Conservation (phyloP, 2,797 vertebrate species). For the Percopsis omiscomaycus region DNA sequence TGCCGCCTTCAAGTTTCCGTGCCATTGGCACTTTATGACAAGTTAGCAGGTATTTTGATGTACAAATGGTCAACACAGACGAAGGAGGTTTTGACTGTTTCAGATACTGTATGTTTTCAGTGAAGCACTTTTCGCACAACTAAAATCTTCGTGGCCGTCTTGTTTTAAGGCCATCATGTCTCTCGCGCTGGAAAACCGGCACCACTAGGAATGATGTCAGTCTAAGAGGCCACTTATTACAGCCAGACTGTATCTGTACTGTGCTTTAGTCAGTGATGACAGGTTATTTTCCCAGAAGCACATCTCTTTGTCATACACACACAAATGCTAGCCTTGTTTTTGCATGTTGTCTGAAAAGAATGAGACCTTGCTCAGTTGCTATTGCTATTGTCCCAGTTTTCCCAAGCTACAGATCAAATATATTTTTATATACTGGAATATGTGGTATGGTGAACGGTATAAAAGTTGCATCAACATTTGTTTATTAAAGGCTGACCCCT, state of each 20-base stretch:
- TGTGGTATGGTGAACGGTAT: conserved; percentile 22
- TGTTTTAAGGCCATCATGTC: conserved; percentile 20
- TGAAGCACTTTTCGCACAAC: conserved; percentile 20
- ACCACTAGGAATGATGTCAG: conserved; percentile 41
- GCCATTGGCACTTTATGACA: not conserved
- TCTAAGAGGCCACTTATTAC: conserved; percentile 49
- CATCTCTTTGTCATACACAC: not conserved
- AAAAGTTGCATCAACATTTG: conserved; percentile 41
- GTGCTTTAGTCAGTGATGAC: conserved; percentile 35
- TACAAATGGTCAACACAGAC: not conserved
- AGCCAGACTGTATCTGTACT: conserved; percentile 40
- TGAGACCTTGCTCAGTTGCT: not conserved
- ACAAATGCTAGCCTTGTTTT: conserved; percentile 15
- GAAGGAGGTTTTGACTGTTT: conserved; percentile 1
- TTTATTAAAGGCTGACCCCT: conserved; percentile 79
- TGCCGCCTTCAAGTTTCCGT: not conserved
- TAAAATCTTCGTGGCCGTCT: conserved; percentile 14
- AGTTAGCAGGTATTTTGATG: conserved; percentile 9
- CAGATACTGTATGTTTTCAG: conserved; percentile 8
- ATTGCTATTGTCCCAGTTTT: conserved; percentile 15
- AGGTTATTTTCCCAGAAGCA: conserved; percentile 35
- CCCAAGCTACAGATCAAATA: not conserved
- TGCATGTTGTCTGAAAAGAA: not conserved
- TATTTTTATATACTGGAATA: conserved; percentile 14
- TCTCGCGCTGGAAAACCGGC: conserved; percentile 5